Conservation (phyloP, 2,797 vertebrate species). For the Champsocephalus gunnari region DNA sequence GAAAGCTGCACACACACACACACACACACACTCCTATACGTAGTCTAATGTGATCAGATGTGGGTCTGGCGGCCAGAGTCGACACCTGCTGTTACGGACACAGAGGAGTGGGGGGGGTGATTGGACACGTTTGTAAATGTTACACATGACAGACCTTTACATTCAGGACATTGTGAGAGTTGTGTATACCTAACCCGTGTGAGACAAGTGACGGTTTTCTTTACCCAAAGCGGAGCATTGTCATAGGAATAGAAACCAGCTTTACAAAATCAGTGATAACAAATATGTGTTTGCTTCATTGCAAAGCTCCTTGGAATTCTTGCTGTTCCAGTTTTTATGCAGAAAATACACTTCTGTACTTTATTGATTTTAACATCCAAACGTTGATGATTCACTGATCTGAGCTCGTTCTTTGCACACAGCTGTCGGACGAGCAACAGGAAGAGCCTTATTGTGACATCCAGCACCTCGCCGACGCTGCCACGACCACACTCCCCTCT, state of each 20-base stretch:
- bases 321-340: background rate
- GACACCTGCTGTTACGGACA: constrained; percentile 11
- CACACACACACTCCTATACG: background rate
- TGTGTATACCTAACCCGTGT: background rate
- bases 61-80: background rate
- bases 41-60: background rate
- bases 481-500: constrained; percentile 96
- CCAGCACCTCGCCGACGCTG: constrained; percentile 95
- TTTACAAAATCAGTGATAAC: background rate
- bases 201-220: background rate
- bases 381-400: background rate
- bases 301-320: background rate
- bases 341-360: background rate
- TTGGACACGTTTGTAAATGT: background rate
- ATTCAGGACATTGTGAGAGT: constrained; percentile 10
- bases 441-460: constrained; percentile 97
- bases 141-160: constrained; percentile 17
- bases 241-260: background rate
- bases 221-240: background rate
- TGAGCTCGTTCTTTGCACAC: constrained; percentile 63
- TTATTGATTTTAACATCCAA: background rate
- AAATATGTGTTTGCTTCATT: constrained; percentile 38
- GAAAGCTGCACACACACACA: background rate
- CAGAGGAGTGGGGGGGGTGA: background rate
- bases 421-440: constrained; percentile 97